These are phyloP conservation scores for Pteria penguin DNA, from an alignment of 2,888 invertebrate species.

Conservation along the genomic window DNA sequence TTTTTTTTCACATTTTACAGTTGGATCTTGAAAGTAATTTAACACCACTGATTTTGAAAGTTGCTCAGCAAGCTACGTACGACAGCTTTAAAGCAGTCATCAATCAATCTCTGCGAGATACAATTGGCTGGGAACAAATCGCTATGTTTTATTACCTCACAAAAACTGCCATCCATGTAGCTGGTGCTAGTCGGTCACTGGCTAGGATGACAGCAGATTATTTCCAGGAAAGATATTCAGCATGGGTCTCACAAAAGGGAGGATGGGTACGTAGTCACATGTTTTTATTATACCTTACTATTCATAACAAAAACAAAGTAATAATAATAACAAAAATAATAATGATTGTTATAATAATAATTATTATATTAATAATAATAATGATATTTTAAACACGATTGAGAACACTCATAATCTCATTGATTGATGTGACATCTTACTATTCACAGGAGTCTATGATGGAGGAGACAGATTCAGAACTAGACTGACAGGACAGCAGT, in stretches of 20 bases:
- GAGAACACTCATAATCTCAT: no score
- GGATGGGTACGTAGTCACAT: slow-evolving; percentile 28
- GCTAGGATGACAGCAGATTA: slow-evolving; percentile 35
- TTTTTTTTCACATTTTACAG: neutral
- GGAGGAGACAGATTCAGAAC: slow-evolving; percentile 31
- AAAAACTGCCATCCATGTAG: slow-evolving; percentile 38
- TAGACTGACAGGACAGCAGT: no score
- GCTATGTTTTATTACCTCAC: slow-evolving; percentile 38
- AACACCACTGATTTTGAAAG: slow-evolving; percentile 21
- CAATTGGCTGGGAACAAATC: slow-evolving; percentile 42
- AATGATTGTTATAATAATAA: no score
- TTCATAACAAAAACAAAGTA: no score
- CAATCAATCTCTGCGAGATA: slow-evolving; percentile 15
- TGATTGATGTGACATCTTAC: no score
- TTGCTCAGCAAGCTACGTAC: slow-evolving; percentile 28
- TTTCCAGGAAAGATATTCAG: slow-evolving; percentile 28
- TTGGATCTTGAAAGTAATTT: slow-evolving; percentile 18
- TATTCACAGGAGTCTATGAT: slow-evolving; percentile 27
- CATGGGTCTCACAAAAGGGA: slow-evolving; percentile 30
- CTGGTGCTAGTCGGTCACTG: slow-evolving; percentile 22
- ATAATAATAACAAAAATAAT: no score
- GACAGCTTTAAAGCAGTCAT: slow-evolving; percentile 22
- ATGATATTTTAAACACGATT: no score
- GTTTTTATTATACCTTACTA: neutral
- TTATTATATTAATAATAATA: no score